Base-by-base conservation (phyloP, 2,888 invertebrate species). In the Syrista parreyssii region DNA sequence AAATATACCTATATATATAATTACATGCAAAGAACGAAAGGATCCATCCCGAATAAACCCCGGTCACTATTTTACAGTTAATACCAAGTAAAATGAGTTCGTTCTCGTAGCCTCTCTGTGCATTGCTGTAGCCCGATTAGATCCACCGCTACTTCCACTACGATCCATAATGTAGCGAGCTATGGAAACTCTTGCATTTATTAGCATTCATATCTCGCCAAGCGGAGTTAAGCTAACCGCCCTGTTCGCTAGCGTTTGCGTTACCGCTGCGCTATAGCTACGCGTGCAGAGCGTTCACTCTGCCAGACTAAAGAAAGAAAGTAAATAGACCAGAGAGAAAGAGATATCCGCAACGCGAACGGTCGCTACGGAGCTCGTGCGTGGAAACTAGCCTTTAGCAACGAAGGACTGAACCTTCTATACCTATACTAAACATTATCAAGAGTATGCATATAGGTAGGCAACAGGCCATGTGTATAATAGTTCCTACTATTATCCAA, bases 121-220 rank as follows among this genome's bases (percentile, higher is more conserved):
- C 55, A 6, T 55, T 23, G 23, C 55, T 55, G 55, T 23, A 68
- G 32, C 75, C 75, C 71, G 78, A 78, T 78, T 78, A 78, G 72
- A 76, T 78, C 78, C 40, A 31, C 75, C 76, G 69, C 76, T 74
- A 74, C 55, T 76, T 73, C 73, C 31, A 68, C 68, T 78, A 34
- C 76, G 68, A 78, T 76, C 76, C 75, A 55, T 78, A 76, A 78
- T 73, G 73, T 73, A 78, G 74, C 76, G 55, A 79, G 78, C 75
- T 82, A 80, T 83, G 82, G 79, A 83, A 83, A 82, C 81, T 83
- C 76, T 75, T 76, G 81, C 78, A 76, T 83, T 82, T 82, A 82
- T 82, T 82, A 82, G 79, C 80, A 83, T 83, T 83, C 82, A 80
- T 82, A 81, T 81, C 76, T 77, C 77, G 76, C 69, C 77, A 55